These are phyloP conservation scores for Epicauta chinensis DNA, from an alignment of 1,140 invertebrate species.

Conservation along the genomic window DNA sequence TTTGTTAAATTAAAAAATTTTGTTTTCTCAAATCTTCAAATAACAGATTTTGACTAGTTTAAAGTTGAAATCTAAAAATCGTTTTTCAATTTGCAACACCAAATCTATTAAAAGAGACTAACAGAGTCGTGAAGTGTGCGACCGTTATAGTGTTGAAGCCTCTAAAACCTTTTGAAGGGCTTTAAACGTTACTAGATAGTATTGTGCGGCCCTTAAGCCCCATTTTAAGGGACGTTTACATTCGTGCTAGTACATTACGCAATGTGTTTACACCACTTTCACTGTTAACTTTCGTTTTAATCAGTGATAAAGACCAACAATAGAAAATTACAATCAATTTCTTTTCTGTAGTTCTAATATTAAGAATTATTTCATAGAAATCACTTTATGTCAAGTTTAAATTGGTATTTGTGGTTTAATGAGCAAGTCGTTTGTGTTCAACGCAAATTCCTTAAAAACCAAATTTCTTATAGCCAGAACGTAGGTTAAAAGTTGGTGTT, in stretches of 20 bases:
- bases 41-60: too few species aligned
- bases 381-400: too few species aligned
- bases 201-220: conserved; percentile 12
- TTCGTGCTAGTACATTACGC: conserved; percentile 13
- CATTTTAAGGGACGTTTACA: conserved; percentile 14
- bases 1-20: too few species aligned
- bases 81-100: too few species aligned
- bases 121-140: neutral
- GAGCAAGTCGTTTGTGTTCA: neutral
- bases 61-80: too few species aligned
- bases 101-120: neutral
- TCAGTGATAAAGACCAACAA: too few species aligned
- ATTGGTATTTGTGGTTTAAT: neutral
- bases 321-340: too few species aligned
- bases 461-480: conserved; percentile 7
- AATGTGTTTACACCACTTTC: conserved; percentile 10
- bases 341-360: too few species aligned
- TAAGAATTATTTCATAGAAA: too few species aligned
- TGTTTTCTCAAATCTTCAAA: too few species aligned
- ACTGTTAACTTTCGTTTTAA: conserved; percentile 5
- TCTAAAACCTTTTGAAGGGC: conserved; percentile 15
- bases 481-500: conserved; percentile 16
- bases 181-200: conserved; percentile 14
- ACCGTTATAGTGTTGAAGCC: conserved; percentile 11
- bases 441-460: conserved; percentile 5